A percentile compares a stretch with the other conserved stretches of the same genome.
Evolutionary conservation across 2,888 invertebrate species (phyloP).

Genomic region (Iphiclides podalirius): DNA sequence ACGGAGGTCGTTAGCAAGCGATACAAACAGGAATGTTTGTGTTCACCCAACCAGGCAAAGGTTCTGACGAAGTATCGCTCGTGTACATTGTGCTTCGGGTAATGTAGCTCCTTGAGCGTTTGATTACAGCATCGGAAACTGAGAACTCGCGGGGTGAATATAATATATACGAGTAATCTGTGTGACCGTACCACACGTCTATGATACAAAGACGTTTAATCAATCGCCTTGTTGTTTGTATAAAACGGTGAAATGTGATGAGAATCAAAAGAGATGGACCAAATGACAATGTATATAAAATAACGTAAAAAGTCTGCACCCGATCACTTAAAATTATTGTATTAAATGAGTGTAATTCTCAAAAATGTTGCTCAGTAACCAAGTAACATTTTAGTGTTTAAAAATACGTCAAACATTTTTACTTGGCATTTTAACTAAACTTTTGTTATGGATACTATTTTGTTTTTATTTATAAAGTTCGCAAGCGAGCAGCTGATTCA

Average conservation of each 20-base stretch:
- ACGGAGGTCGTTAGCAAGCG: conserved; percentile 36
- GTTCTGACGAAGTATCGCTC: conserved; percentile 29
- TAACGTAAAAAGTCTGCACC: too few relatives aligned
- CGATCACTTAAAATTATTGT: too few relatives aligned
- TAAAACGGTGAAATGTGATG: conserved; percentile 6
- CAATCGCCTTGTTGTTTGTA: conserved; percentile 17
- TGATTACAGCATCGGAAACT: conserved; percentile 38
- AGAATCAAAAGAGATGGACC: too few relatives aligned
- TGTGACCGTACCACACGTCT: conserved; percentile 16
- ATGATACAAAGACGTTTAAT: conserved; percentile 8
- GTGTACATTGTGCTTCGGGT: conserved; percentile 30
- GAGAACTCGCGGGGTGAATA: conserved; percentile 27
- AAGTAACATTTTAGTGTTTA: too few relatives aligned
- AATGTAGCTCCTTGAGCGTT: conserved; percentile 33
- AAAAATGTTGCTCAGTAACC: too few relatives aligned
- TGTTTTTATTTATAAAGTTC: too few relatives aligned
- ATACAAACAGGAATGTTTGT: conserved; percentile 37
- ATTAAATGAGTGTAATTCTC: too few relatives aligned
- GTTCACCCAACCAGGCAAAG: conserved; percentile 39
- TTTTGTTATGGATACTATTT: too few relatives aligned
- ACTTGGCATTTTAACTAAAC: too few relatives aligned
- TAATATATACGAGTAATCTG: too few relatives aligned
- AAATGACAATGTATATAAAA: neutral
- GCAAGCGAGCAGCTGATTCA: too few relatives aligned
- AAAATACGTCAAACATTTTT: too few relatives aligned